Base-by-base conservation (phyloP, 2,888 invertebrate species). In the Idaea aversata region DNA sequence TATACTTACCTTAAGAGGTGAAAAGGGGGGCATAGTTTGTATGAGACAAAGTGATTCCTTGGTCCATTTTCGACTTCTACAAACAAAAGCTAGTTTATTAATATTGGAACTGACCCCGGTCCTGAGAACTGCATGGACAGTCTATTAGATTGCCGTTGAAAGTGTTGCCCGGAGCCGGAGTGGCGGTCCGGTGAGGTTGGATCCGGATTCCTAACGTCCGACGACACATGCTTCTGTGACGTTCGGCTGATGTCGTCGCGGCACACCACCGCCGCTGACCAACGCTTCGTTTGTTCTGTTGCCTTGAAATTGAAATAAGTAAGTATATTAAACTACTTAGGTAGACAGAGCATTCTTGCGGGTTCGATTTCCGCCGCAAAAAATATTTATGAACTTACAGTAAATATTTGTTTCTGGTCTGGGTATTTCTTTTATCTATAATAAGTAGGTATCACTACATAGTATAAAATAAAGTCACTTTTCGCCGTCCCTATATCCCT, bases 111-210 rank as follows among this genome's bases (percentile, higher is more conserved):
- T 82, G 91, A 96, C 93, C 96, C 96, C 59, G 95, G 95, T 61
- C 97, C 96, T n/a, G 97, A 94, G 85, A 97, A 97, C 88, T 97
- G 97, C 95, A 98, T 97, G 1, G 97, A 98, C 59, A 97, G 93
- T 25, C 98, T 93, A 81, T 96, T 96, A 67, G 88, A 79, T 93
- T 95, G 86, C 93, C 94, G 83, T 73, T 94, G 93, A 80, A 94
- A 94, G 75, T 89, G 86, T 62, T 84, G 83, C 15, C n/a, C 15
- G n/a, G 13, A 58, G 58, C n/a, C 58, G 15, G 64, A 47, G 65
- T 95, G 79, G 47, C 86, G 77, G 64, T 84, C 88, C 15, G 81
- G 80, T 6, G 73, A 64, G 4, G 74, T 75, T 4, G 47, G 47
- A 65, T 86, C 88, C 3, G 84, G 87, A 69, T 81, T 84, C 70